Conservation (phyloP, 1,140 invertebrate genomes). For the Aphaenogaster rudis region DNA sequence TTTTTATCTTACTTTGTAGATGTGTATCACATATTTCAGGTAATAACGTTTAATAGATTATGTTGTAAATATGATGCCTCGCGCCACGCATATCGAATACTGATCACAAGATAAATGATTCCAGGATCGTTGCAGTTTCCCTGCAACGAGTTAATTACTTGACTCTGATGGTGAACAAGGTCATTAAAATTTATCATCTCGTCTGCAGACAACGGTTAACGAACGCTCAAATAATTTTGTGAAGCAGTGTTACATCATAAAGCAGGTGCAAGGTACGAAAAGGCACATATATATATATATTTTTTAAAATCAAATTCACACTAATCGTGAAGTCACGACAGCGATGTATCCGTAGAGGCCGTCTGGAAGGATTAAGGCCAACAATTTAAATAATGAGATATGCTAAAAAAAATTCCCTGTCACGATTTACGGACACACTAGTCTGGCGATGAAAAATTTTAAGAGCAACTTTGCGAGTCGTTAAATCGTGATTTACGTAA, state of each 20-base stretch:
- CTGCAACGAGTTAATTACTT: not conserved
- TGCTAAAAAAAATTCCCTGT: not conserved
- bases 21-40: not conserved
- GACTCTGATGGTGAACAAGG: not conserved
- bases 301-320: not conserved
- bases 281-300: not conserved
- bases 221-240: not conserved
- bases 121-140: not conserved
- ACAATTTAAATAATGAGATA: not conserved
- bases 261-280: not conserved
- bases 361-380: not conserved
- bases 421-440: not conserved
- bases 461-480: not conserved
- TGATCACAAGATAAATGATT: conserved; percentile 1
- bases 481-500: conserved; percentile 19
- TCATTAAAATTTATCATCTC: not conserved
- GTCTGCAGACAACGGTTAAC: not conserved
- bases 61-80: not conserved
- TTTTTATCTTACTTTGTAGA: not conserved
- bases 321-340: not conserved
- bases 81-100: not conserved
- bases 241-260: not conserved
- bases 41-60: not conserved
- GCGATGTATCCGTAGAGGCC: not conserved
- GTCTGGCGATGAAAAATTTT: not conserved